Percentiles rank a stretch among this genome's conserved stretches.
phyloP scores from a whole-genome alignment of 2,888 invertebrate genomes.

The Daptonema setosum region DNA sequence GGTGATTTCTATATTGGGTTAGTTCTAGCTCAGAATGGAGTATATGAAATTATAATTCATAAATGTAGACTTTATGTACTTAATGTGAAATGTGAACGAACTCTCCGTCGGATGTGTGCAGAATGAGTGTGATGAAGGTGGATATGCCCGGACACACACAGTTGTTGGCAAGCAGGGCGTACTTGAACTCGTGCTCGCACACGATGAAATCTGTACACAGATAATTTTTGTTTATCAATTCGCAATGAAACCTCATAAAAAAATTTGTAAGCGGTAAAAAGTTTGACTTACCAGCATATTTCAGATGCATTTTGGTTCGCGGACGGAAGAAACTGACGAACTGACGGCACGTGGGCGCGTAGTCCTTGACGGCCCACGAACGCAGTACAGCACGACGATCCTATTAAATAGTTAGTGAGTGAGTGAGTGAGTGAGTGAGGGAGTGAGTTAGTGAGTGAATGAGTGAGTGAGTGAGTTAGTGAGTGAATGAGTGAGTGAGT shows the following conservation, averaged over 20 bases:
- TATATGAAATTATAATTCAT: conserved; percentile 14
- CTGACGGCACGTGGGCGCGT: conserved; percentile 77
- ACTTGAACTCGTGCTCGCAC: conserved; percentile 96
- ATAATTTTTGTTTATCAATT: no score
- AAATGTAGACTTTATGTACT: not conserved
- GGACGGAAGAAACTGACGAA: conserved; percentile 92
- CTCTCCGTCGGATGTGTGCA: conserved; percentile 94
- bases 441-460: no score
- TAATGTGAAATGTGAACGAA: conserved; percentile 37
- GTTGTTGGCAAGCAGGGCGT: conserved; percentile 86
- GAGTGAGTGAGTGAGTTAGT: no score
- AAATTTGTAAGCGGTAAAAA: no score
- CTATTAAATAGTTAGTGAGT: no score
- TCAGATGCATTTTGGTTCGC: conserved; percentile 87
- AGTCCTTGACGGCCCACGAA: conserved; percentile 93
- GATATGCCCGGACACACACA: conserved; percentile 94
- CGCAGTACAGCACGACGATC: conserved; percentile 31
- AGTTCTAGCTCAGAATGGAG: no score
- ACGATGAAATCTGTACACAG: conserved; percentile 80
- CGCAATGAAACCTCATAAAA: no score
- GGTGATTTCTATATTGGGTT: conserved; percentile 91
- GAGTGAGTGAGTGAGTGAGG: no score
- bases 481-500: no score
- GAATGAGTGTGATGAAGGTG: conserved; percentile 72
- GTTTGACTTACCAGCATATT: conserved; percentile 48